Evolutionary conservation across 2,888 invertebrate genomes (phyloP), one percentile per base, ranked within the genome.

Genomic region (Drosophila emarginata): DNA sequence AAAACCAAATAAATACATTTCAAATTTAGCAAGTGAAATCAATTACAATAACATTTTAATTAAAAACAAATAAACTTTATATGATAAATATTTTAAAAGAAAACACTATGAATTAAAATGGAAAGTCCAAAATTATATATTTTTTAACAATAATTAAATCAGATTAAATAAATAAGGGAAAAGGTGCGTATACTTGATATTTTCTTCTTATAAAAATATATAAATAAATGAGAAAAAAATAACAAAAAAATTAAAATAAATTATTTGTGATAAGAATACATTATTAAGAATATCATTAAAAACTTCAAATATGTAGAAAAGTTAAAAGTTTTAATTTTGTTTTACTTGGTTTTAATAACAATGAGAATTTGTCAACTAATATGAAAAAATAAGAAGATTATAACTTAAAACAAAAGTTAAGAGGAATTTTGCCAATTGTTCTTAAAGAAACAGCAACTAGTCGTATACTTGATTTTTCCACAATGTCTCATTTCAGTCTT

Each of bases 111-210:
- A 45, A 45, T 45, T 7, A 21, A 45, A 45, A 45, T 45, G 18
- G 2, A 21, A 18, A 39, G 21, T 45, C 4, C 1, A 45, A 18
- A 45, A 45, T 40, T 1, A 18, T 21, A 45, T 12, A 45, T 21
- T 12, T 21, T 21, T 21, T 21, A 45, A 45, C 2, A 32, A 32
- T 32, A 32, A 45, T 21, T 21, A 4, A 45, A 45, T 21, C 1
- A 15, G 1, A 18, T 45, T 45, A 11, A 4, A 45, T 4, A 21
- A 39, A n/a, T 5, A 21, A 21, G 45, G 39, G 56, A 53, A 40
- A 68, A 62, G 69, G 69, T 69, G 69, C 69, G 69, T 69, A 69
- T 68, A 50, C 67, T 18, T 69, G 32, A 57, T 69, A 5, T 26
- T 4, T 26, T 26, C 4, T 26, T 1, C 26, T 26, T 26, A 5